Conservation (phyloP, 2,113 vertebrate genomes). For the Poecilia latipinna region DNA sequence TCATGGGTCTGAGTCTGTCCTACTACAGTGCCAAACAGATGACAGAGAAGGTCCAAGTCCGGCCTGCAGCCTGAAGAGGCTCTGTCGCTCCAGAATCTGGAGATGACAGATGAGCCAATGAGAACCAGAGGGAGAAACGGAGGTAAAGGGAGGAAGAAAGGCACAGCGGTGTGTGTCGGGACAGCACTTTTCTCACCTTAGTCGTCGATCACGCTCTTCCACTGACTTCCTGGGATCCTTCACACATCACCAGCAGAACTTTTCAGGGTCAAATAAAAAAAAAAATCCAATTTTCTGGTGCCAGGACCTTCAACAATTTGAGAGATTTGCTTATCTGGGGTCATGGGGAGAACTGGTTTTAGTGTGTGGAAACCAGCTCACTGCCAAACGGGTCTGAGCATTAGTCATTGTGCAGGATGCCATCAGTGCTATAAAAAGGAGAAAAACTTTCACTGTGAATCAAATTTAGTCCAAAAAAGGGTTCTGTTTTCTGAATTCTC, state of each 20-base stretch:
- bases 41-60: slow-evolving; percentile 76
- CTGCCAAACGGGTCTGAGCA: slow-evolving; percentile 31
- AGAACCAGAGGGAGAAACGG: slow-evolving; percentile 7
- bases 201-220: slow-evolving; percentile 32
- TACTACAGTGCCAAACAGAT: slow-evolving; percentile 92
- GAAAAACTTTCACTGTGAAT: slow-evolving; percentile 39
- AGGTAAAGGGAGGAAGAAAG: slow-evolving; percentile 12
- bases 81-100: not conserved
- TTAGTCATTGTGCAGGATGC: slow-evolving; percentile 51
- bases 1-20: slow-evolving; percentile 89
- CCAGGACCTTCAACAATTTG: slow-evolving; percentile 18
- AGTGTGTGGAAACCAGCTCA: slow-evolving; percentile 22
- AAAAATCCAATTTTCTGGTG: slow-evolving; percentile 20
- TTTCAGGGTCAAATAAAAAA: slow-evolving; percentile 5
- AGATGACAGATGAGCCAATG: slow-evolving; percentile 27
- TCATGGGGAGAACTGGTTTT: slow-evolving; percentile 7
- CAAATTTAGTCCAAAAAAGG: not conserved
- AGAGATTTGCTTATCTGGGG: slow-evolving; percentile 16
- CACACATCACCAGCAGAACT: slow-evolving; percentile 17
- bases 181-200: slow-evolving; percentile 42
- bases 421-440: slow-evolving; percentile 13
- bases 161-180: slow-evolving; percentile 2
- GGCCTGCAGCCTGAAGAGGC: slow-evolving; percentile 71
- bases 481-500: slow-evolving; percentile 12
- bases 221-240: slow-evolving; percentile 45